Conservation (phyloP, 2,113 vertebrate genomes). For the Dromiciops gliroides region DNA sequence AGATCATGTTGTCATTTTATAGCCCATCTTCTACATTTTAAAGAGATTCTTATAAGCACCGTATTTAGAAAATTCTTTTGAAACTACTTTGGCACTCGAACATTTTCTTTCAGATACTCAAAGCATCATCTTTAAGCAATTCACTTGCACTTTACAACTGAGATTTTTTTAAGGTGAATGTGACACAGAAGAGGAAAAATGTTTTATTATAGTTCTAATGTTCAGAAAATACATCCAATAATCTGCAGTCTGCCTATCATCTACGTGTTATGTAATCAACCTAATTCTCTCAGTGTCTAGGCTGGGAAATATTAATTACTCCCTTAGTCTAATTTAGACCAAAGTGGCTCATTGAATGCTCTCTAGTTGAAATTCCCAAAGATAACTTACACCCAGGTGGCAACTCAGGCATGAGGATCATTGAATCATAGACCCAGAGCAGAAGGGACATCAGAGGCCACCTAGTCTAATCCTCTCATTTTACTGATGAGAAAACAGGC, state of each 20-base stretch:
- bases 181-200: conserved; percentile 12
- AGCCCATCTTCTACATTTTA: conserved; percentile 3
- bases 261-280: conserved; percentile 2
- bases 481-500: neutral
- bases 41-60: conserved; percentile 43
- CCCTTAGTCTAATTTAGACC: conserved; percentile 22
- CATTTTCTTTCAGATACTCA: conserved; percentile 22
- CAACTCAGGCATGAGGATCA: neutral
- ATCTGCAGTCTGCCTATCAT: conserved; percentile 4
- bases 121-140: conserved; percentile 27
- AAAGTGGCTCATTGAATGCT: neutral
- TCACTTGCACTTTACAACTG: neutral
- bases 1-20: conserved; percentile 18
- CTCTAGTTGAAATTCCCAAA: conserved; percentile 2
- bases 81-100: neutral
- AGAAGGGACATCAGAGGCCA: neutral
- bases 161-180: conserved; percentile 37
- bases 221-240: conserved; percentile 3
- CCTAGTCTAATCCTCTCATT: neutral
- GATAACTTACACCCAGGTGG: conserved; percentile 48
- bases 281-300: conserved; percentile 21
- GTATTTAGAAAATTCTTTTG: conserved; percentile 40
- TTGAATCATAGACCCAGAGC: neutral
- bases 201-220: conserved; percentile 12
- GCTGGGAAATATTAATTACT: neutral